These are phyloP conservation scores for Rhamnusium bicolor DNA, from an alignment of 2,888 invertebrate species.

Conservation along the genomic window DNA sequence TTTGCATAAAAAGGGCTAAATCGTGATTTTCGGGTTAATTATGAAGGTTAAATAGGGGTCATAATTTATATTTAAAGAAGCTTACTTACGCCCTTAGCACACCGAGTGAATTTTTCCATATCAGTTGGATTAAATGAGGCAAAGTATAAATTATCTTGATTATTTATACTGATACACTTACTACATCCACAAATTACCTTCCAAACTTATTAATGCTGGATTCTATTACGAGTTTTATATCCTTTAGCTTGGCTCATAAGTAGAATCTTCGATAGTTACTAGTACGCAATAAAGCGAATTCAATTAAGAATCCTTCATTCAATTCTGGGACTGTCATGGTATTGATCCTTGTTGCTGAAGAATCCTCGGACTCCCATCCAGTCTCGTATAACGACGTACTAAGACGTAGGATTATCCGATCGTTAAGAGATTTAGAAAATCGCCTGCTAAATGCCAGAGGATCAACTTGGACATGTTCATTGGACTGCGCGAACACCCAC, in stretches of 20 bases:
- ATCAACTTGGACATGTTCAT: constrained; percentile 65
- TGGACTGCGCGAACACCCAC: constrained; percentile 49
- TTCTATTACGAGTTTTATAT: constrained; percentile 17
- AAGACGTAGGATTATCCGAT: constrained; percentile 64
- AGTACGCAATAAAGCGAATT: constrained; percentile 44
- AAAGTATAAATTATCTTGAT: neutral
- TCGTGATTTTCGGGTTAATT: neutral
- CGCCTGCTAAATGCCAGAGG: constrained; percentile 66
- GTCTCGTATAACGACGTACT: constrained; percentile 54
- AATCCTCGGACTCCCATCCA: constrained; percentile 36
- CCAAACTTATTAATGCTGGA: constrained; percentile 7
- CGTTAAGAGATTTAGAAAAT: constrained; percentile 68
- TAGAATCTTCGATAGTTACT: constrained; percentile 1
- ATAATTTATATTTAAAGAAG: neutral
- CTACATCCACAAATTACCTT: constrained; percentile 5
- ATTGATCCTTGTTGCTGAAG: constrained; percentile 46
- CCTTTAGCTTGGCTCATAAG: constrained; percentile 8
- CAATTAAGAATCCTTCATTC: constrained; percentile 46
- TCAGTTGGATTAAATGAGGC: neutral
- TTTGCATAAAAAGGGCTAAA: neutral
- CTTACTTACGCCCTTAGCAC: neutral
- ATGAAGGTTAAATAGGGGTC: neutral
- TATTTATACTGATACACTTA: constrained; percentile 10
- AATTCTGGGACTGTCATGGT: constrained; percentile 41
- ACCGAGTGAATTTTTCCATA: neutral